Evolutionary conservation across 2,797 vertebrate genomes (phyloP).

Genomic region (Euthynnus affinis): DNA sequence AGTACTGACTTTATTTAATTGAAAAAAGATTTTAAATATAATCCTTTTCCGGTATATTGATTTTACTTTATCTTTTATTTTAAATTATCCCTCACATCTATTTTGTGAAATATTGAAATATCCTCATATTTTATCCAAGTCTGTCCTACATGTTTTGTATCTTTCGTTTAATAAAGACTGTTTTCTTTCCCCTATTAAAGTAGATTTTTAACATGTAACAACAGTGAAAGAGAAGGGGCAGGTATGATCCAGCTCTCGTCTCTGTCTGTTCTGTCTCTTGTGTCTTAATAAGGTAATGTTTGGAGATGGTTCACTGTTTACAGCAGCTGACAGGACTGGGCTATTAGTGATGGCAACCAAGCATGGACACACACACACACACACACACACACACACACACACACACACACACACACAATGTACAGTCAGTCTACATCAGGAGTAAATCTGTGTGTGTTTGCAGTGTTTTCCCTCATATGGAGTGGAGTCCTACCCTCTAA

Average conservation of each 20-base stretch:
- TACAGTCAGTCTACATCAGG: conserved; percentile 15
- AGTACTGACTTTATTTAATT: no score
- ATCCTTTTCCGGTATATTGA: no score
- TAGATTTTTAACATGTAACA: neutral
- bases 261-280: conserved; percentile 64
- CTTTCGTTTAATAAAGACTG: no score
- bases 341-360: conserved; percentile 73
- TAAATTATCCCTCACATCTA: no score
- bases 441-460: conserved; percentile 19
- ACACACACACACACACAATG: conserved; percentile 1
- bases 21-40: no score
- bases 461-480: conserved; percentile 55
- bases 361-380: conserved; percentile 30
- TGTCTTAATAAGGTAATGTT: conserved; percentile 99
- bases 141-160: no score
- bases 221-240: neutral
- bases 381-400: conserved; percentile 15
- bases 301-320: conserved; percentile 87
- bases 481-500: neutral
- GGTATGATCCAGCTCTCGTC: neutral
- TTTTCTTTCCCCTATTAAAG: neutral
- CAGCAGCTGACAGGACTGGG: conserved; percentile 69
- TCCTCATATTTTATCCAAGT: no score
- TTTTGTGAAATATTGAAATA: no score
- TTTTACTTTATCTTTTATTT: no score